Evolutionary conservation across 2,888 invertebrate genomes (phyloP).

Genomic region (Tetheella fluctuosa): DNA sequence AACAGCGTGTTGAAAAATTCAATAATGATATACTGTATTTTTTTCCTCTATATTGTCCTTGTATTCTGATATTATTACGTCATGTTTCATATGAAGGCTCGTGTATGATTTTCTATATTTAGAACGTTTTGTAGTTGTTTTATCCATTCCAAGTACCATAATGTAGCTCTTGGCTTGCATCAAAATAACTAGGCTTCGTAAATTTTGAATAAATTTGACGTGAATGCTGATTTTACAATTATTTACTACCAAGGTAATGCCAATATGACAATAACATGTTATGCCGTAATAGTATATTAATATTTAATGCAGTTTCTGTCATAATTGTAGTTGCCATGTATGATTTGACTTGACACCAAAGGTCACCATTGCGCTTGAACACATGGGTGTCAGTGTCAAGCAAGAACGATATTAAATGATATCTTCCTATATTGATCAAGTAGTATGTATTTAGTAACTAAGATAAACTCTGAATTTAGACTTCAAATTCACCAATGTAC

Average conservation of each 20-base stretch:
- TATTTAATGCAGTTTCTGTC: neutral
- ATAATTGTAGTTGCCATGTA: constrained; percentile 44
- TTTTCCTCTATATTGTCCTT: constrained; percentile 3
- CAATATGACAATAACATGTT: neutral
- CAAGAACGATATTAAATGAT: no score
- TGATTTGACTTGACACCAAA: constrained; percentile 47
- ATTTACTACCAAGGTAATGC: neutral
- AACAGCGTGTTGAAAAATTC: no score
- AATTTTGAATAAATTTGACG: neutral
- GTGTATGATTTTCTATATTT: neutral
- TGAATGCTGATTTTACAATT: neutral
- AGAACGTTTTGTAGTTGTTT: neutral
- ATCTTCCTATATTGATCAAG: no score
- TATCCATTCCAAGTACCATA: neutral
- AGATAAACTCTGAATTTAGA: neutral
- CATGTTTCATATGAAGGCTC: neutral
- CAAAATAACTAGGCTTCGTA: neutral
- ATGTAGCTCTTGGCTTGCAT: neutral
- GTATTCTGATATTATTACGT: neutral
- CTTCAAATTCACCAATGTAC: neutral
- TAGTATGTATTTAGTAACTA: neutral
- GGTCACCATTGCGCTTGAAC: constrained; percentile 47
- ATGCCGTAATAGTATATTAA: neutral
- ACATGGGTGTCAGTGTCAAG: constrained; percentile 38
- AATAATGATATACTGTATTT: neutral